These are phyloP conservation scores for Microtus richardsoni DNA, from an alignment of 2,113 vertebrate species.

Conservation along the genomic window DNA sequence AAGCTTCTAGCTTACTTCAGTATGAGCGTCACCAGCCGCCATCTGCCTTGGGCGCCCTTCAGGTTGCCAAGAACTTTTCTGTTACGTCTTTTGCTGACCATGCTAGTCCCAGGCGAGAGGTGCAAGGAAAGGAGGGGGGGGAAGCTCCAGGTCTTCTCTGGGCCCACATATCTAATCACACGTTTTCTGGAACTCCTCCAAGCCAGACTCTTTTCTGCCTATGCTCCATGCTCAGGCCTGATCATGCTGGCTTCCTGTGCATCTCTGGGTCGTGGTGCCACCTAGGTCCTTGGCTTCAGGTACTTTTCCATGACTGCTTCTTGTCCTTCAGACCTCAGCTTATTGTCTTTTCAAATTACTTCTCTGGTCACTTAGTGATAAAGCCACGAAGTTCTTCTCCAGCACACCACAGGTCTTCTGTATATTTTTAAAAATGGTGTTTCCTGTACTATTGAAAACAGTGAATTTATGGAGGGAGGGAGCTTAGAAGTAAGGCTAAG, in stretches of 20 bases:
- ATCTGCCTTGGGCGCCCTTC: not conserved
- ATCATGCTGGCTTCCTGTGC: not conserved
- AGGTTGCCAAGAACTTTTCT: slow-evolving; percentile 33
- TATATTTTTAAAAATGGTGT: not conserved
- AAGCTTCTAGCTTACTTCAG: not conserved
- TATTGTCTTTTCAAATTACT: not conserved
- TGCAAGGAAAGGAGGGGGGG: not conserved
- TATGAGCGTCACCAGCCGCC: slow-evolving; percentile 13
- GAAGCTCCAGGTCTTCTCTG: not conserved
- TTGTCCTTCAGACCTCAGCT: not conserved
- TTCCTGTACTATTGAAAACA: not conserved
- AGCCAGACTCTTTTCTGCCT: not conserved
- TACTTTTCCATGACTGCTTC: not conserved
- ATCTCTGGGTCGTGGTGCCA: not conserved
- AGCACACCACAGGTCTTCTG: accelerated
- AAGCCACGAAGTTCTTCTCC: not conserved
- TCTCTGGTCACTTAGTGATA: not conserved
- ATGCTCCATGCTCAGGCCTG: not conserved
- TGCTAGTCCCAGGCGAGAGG: slow-evolving; percentile 11
- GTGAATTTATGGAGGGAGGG: not conserved
- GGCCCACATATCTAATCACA: not conserved
- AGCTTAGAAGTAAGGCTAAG: not conserved
- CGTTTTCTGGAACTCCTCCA: not conserved
- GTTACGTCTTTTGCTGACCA: slow-evolving; percentile 44
- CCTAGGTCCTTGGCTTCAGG: not conserved